Evolutionary conservation across 2,797 vertebrate species (phyloP), one percentile per base, ranked within the genome.

Genomic region (Leptoclinus maculatus): DNA sequence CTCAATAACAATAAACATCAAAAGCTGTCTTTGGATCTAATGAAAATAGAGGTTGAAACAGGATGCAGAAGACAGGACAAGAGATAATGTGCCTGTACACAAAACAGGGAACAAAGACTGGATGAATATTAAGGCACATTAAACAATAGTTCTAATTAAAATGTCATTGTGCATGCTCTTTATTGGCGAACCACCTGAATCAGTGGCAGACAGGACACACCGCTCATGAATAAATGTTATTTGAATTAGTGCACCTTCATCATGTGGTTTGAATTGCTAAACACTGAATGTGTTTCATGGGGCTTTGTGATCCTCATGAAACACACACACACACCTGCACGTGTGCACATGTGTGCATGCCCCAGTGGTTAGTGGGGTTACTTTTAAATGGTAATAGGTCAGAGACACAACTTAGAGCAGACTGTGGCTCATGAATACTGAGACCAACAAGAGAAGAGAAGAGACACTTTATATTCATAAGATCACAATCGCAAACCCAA

Each of bases 221-320:
- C 5, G 69, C 85, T 90, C 88, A 89, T 92, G 88, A 93, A 93
- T 90, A 91, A 82, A 87, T 71, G 76, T 53, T 63, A 87, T 91
- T 90, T 90, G 86, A 89, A 92, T 90, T 83, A 74, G 60, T 16
- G 54, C 1, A 19, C 90, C 92, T 91, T 90, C 81, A 92, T 91
- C 85, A 63, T 80, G 74, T 79, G 74, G 71, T 89, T 91, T 92
- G 87, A 89, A 92, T 87, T 87, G 88, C 71, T 85, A 85, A 92
- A 91, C 54, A 77, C 9, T 36, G 53, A 71, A 73, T 66, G 60
- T 47, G 74, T 84, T 88, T 88, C 80, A 79, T 60, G 83, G 29
- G 27, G 76, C 82, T 92, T 88, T 90, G 85, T 82, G 79, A 39
- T 68, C 60, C 65, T 64, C 70, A 79, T 73, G 71, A 83, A 87